Conservation (phyloP, 2,797 vertebrate genomes). For the Ambastaia sidthimunki region DNA sequence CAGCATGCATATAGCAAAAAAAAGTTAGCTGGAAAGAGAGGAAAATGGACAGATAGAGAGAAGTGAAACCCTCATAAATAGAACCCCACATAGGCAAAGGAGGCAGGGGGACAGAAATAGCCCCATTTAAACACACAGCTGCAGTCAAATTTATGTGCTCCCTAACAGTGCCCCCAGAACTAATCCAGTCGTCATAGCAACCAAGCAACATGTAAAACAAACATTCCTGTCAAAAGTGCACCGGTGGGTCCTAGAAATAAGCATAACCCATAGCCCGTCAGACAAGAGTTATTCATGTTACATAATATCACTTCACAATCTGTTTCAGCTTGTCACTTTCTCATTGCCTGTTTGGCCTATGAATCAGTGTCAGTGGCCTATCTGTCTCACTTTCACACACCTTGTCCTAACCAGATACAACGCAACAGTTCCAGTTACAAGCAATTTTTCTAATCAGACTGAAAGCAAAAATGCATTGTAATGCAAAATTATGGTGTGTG, state of each 20-base stretch:
- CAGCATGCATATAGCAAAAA: not conserved
- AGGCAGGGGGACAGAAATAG: slow-evolving; percentile 58
- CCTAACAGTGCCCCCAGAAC: slow-evolving; percentile 57
- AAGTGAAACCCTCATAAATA: slow-evolving; percentile 51
- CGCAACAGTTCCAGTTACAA: not conserved
- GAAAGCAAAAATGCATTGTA: too few species aligned
- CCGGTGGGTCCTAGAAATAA: slow-evolving; percentile 62
- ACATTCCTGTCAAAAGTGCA: slow-evolving; percentile 58
- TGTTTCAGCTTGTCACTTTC: not conserved
- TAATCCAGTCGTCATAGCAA: slow-evolving; percentile 67
- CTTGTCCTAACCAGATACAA: not conserved
- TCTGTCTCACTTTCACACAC: not conserved
- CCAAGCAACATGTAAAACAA: slow-evolving; percentile 61
- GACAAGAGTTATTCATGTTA: not conserved
- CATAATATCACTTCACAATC: not conserved
- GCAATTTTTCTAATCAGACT: not conserved
- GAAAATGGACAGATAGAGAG: slow-evolving; percentile 27
- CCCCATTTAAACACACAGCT: slow-evolving; percentile 55
- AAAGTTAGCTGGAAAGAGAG: slow-evolving; percentile 1
- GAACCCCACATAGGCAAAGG: slow-evolving; percentile 49
- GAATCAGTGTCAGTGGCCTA: too few species aligned
- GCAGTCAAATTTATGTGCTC: slow-evolving; percentile 60
- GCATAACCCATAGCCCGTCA: slow-evolving; percentile 54
- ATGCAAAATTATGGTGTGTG: too few species aligned
- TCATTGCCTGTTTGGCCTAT: too few species aligned